phyloP scores from a whole-genome alignment of 2,113 vertebrate species.

The Epinephelus cyanopodus region DNA sequence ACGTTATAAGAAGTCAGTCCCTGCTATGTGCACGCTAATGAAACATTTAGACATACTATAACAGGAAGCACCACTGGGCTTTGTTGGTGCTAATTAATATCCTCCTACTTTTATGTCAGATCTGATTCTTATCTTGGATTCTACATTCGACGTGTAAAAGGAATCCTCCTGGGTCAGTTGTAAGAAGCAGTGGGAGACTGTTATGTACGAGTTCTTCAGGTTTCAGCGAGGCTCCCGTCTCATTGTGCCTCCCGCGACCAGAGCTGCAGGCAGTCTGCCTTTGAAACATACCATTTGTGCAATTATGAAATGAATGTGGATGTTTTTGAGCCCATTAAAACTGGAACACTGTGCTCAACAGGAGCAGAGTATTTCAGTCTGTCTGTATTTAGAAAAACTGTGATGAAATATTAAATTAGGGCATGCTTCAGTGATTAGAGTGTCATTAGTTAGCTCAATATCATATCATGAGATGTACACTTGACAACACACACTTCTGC shows the following conservation, averaged over 20 bases:
- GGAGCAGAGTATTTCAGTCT: slow-evolving; percentile 20
- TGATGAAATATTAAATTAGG: slow-evolving; percentile 35
- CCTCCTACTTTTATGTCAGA: slow-evolving; percentile 56
- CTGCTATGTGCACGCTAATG: slow-evolving; percentile 29
- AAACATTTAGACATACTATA: slow-evolving; percentile 38
- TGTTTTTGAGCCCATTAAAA: slow-evolving; percentile 54
- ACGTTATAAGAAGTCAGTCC: slow-evolving; percentile 13
- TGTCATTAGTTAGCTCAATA: slow-evolving; percentile 23
- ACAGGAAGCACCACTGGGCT: slow-evolving; percentile 32
- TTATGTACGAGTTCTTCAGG: slow-evolving; percentile 24
- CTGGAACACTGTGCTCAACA: slow-evolving; percentile 36
- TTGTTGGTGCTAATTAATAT: slow-evolving; percentile 65
- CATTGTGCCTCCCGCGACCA: slow-evolving; percentile 37
- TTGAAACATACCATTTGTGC: slow-evolving; percentile 60
- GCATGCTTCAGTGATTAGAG: slow-evolving; percentile 27
- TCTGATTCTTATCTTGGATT: slow-evolving; percentile 55
- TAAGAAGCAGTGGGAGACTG: slow-evolving; percentile 40
- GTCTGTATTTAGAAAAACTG: slow-evolving; percentile 41
- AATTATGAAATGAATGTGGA: slow-evolving; percentile 57
- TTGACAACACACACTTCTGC: neutral
- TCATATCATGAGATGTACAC: slow-evolving; percentile 13
- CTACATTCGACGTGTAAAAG: neutral
- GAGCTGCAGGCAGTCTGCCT: slow-evolving; percentile 47
- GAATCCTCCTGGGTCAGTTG: slow-evolving; percentile 35
- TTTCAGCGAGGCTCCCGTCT: slow-evolving; percentile 11